Percentiles rank a stretch among this genome's conserved stretches.
These are phyloP conservation scores for Apis florea DNA, from an alignment of 1,140 invertebrate genomes.

Conservation along the genomic window DNA sequence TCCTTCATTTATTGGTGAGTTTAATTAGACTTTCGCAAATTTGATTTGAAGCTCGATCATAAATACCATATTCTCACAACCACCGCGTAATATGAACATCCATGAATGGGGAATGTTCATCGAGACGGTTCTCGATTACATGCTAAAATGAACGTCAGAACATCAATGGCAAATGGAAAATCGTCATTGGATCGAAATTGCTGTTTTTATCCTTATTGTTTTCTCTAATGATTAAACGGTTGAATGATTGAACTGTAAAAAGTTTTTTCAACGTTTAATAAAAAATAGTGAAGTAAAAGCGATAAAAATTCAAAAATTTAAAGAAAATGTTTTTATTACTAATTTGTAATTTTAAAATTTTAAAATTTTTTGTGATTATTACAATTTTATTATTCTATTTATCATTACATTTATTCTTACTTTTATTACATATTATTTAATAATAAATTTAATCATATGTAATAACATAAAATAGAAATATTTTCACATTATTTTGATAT, in stretches of 20 bases:
- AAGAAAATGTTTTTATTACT: slow-evolving; percentile 1
- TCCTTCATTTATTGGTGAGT: slow-evolving; percentile 92
- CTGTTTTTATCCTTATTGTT: not conserved
- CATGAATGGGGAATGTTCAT: slow-evolving; percentile 15
- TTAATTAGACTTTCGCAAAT: slow-evolving; percentile 44
- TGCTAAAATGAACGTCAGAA: slow-evolving; percentile 17
- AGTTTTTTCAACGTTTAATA: slow-evolving; percentile 17
- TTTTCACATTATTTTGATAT: no score
- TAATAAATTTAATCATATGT: no score
- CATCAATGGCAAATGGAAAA: slow-evolving; percentile 16
- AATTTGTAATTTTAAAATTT: not conserved
- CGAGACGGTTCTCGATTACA: slow-evolving; percentile 36
- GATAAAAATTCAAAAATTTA: not conserved
- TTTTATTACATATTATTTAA: no score
- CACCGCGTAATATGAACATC: not conserved
- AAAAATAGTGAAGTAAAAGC: slow-evolving; percentile 5
- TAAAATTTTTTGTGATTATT: no score
- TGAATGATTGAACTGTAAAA: slow-evolving; percentile 16
- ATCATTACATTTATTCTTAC: no score
- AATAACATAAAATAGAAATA: no score
- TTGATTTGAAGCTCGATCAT: slow-evolving; percentile 12
- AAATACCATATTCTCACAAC: slow-evolving; percentile 29
- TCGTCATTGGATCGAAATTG: slow-evolving; percentile 20
- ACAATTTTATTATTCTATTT: not conserved
- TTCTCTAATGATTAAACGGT: slow-evolving; percentile 15